These are phyloP conservation scores for Melanotaenia pygmaea DNA, from an alignment of 2,797 vertebrate genomes.

Conservation along the genomic window DNA sequence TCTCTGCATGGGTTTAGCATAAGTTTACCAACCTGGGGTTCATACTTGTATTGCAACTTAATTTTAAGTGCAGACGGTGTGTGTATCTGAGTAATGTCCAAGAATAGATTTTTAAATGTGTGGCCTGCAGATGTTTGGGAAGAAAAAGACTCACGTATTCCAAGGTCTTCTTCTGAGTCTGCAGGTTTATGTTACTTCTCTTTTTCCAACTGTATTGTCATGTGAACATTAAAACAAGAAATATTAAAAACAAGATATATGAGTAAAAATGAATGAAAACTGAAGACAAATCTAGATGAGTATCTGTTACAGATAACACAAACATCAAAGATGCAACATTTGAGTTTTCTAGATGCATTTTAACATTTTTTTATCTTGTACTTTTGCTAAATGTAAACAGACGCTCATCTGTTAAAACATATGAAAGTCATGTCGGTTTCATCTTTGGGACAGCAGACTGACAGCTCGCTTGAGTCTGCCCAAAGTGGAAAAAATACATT, in stretches of 20 bases:
- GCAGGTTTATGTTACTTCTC: background rate
- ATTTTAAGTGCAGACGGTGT: background rate
- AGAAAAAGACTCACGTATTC: background rate
- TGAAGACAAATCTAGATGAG: too few species aligned
- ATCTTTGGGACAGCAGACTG: background rate
- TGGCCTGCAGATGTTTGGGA: constrained; percentile 1
- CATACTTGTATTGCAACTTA: background rate
- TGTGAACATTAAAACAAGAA: background rate
- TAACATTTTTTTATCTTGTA: background rate
- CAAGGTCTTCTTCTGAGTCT: background rate
- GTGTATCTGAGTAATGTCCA: background rate
- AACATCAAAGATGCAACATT: background rate
- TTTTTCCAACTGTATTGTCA: background rate
- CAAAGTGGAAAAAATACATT: background rate
- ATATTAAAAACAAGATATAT: background rate
- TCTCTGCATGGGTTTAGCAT: too few species aligned
- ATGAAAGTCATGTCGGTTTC: background rate
- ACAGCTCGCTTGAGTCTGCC: background rate
- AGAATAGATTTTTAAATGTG: background rate
- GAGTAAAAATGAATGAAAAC: background rate
- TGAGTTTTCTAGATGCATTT: background rate
- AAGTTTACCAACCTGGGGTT: background rate
- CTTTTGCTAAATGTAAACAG: background rate
- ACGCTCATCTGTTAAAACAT: constrained; percentile 4
- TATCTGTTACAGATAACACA: background rate